Evolutionary conservation across 2,888 invertebrate genomes (phyloP), one percentile per base, ranked within the genome.

Genomic region (Andricus quercusramuli): DNA sequence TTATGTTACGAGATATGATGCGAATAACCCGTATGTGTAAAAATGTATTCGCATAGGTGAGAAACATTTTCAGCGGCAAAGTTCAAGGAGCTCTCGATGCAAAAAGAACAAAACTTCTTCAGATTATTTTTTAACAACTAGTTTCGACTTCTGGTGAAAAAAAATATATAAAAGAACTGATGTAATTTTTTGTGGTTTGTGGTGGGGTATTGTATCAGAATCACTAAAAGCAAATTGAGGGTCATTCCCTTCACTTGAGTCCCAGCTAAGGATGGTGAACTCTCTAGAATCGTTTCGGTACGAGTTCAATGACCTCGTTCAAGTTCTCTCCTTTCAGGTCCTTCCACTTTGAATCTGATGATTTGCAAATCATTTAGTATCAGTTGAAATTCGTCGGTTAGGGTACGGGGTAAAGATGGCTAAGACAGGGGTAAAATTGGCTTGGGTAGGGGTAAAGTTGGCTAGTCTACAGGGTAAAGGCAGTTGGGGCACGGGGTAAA

Each of bases 1-100:
- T 89, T 88, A 88, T 85, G 87, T 87, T 86, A 86, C 81, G 82
- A 65, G 82, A 83, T 83, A 83, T 74, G 56, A 83, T 82, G 70
- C 79, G 74, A 82, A 84, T 83, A 81, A 81, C 83, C 84, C 83
- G 83, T 81, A 84, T 84, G 80, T 59, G 68, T 77, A 67, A 79
- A 78, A 79, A 77, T 59, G 59, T 56, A 56, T 74, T 74, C 56
- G n/a, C 37, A n/a, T 37, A n/a, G 74, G 74, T 59, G 37, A 74
- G 70, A 44, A 74, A 29, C 11, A 74, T 70, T 32, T 37, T 32
- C n/a, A 74, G 32, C 56, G 13, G 32, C 29, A 8, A 59, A 74
- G 37, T 47, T 5, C 47, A 47, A 44, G 15, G 44, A 44, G 44
- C 4, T 15, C 0, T 41, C 2, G 44, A 15, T 44, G 4, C 15